phyloP scores from a whole-genome alignment of 1,140 invertebrate species.

The Macrobrachium rosenbergii region DNA sequence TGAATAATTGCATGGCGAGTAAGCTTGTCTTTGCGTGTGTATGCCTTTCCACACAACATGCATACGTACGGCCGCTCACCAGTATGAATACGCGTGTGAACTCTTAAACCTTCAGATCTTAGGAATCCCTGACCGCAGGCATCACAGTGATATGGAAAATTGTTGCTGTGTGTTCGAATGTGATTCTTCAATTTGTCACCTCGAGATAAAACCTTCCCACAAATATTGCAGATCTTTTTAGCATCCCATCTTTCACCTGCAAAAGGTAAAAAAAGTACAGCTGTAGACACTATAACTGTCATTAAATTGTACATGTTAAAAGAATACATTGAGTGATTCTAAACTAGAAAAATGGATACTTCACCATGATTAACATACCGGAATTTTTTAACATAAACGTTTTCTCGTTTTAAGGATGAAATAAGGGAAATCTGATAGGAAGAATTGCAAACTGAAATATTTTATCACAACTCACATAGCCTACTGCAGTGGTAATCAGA shows the following conservation, averaged over 20 bases:
- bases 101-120: slow-evolving; percentile 48
- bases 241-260: slow-evolving; percentile 55
- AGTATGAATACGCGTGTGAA: slow-evolving; percentile 50
- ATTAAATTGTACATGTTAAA: neutral
- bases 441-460: neutral
- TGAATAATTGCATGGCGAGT: slow-evolving; percentile 59
- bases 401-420: neutral
- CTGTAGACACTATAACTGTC: neutral
- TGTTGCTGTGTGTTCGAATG: slow-evolving; percentile 56
- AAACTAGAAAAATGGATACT: neutral
- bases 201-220: slow-evolving; percentile 56
- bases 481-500: no score
- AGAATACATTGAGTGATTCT: neutral
- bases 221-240: slow-evolving; percentile 55
- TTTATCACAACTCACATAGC: no score
- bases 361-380: neutral
- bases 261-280: neutral
- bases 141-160: slow-evolving; percentile 54
- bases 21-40: slow-evolving; percentile 55
- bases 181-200: slow-evolving; percentile 61
- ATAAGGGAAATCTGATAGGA: neutral
- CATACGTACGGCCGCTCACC: slow-evolving; percentile 54
- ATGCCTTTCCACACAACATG: slow-evolving; percentile 49
- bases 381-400: neutral
- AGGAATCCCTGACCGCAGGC: slow-evolving; percentile 55